A percentile compares a stretch with the other conserved stretches of the same genome.
Evolutionary conservation across 2,113 vertebrate genomes (phyloP).

Genomic region (Corythornis madagascariensis): DNA sequence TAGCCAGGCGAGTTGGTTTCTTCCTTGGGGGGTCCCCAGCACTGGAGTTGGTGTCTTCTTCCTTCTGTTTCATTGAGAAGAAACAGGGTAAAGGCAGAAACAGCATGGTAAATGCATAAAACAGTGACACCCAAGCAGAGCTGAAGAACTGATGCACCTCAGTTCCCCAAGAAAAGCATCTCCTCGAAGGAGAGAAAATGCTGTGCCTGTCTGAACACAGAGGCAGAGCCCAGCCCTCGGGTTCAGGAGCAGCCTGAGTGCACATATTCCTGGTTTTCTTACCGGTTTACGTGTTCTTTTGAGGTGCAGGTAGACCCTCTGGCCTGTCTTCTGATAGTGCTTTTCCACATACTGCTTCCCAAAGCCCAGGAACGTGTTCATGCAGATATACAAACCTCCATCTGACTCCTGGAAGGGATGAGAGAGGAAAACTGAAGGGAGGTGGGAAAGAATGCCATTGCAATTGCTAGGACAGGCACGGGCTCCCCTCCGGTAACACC

Average conservation of each 20-base stretch:
- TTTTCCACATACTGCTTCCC: constrained; percentile 92
- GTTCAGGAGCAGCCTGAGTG: background rate
- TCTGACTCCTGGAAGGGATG: constrained; percentile 86
- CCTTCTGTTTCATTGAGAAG: constrained; percentile 71
- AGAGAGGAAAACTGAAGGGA: background rate
- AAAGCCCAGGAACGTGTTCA: constrained; percentile 97
- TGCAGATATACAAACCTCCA: constrained; percentile 95
- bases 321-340: constrained; percentile 88
- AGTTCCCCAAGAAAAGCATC: background rate
- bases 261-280: background rate
- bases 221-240: background rate
- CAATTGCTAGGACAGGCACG: background rate
- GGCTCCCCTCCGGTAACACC: background rate
- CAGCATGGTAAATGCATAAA: accelerated
- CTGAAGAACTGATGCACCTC: background rate
- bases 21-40: constrained; percentile 95
- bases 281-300: constrained; percentile 88
- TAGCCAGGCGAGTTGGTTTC: constrained; percentile 96
- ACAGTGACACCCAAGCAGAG: background rate
- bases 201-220: background rate
- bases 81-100: background rate
- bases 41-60: constrained; percentile 86
- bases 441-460: background rate
- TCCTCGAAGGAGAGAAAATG: background rate
- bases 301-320: constrained; percentile 93